Conservation (phyloP, 2,113 vertebrate genomes). For the Leptobrachium leishanense region DNA sequence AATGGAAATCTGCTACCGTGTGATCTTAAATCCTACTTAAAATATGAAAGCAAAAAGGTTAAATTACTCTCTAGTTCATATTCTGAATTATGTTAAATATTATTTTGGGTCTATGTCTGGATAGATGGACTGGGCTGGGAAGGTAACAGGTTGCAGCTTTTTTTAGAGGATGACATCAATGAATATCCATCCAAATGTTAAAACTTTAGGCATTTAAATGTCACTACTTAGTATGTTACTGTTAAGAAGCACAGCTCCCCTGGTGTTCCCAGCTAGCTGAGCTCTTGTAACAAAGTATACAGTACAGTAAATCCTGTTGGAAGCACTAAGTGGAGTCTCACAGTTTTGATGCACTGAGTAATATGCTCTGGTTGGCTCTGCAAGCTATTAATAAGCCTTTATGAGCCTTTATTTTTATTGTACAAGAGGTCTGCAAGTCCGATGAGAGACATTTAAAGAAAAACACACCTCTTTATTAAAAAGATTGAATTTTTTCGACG, state of each 20-base stretch:
- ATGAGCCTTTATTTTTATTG: not conserved
- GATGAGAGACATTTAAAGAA: not conserved
- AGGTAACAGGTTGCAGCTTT: not conserved
- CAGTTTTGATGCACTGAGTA: conserved; percentile 33
- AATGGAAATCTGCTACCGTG: too few species aligned
- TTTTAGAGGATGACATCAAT: conserved; percentile 1
- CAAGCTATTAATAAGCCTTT: conserved; percentile 39
- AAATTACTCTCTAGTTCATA: too few species aligned
- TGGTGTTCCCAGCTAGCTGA: conserved; percentile 16
- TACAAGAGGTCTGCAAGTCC: not conserved
- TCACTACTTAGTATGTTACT: conserved; percentile 10
- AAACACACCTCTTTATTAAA: too few species aligned
- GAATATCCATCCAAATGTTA: not conserved
- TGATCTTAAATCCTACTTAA: too few species aligned
- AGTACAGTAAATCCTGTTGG: conserved; percentile 46
- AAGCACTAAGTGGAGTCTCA: conserved; percentile 28
- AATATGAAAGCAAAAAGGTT: too few species aligned
- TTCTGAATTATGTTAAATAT: too few species aligned
- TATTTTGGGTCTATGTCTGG: too few species aligned
- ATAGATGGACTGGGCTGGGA: too few species aligned
- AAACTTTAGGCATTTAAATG: not conserved
- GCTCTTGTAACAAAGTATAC: conserved; percentile 38
- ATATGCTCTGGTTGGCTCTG: conserved; percentile 15
- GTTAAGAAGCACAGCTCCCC: not conserved
- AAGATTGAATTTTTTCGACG: too few species aligned